Base-by-base conservation (phyloP, 2,113 vertebrate species). In the Pardalotus punctatus region DNA sequence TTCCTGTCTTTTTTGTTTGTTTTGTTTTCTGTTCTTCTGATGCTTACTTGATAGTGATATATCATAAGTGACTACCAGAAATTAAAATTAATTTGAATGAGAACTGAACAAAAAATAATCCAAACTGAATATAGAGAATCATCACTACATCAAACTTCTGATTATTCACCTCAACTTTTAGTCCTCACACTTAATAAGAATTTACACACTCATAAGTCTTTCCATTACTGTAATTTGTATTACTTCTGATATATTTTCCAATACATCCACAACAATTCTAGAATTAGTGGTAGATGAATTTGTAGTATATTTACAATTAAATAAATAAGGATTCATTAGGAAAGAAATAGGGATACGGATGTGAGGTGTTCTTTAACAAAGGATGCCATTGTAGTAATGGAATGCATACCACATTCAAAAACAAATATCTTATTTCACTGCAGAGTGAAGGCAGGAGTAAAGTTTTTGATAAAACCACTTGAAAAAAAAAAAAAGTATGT, bases 361-460 rank as follows among this genome's bases (percentile, higher is more conserved):
- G 10, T 0, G 0, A 66, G 10, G 2, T 33, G 5, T 21, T 70
- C 12, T 66, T 61, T 31, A 6, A 43, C 76, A 58, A 43, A 42
- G 6, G 40, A 38, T 10, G 4, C 0, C 2, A 33, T 42, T 4
- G 6, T 38, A 25, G 6, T 21, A 51, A 58, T 12, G 6, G 17
- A 54, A n/a, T 35, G 4, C 6, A 42, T 3, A 9, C 6, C 5
- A 14, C 6, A 50, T 48, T 66, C 10, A 36, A 48, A 82, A 91
- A 33, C 1, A 86, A 36, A 62, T n/a, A 3, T 12, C 5, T 40
- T 80, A 9, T 58, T 92, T 84, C 23, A 83, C 22, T 42, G 14
- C 9, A 76, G 23, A 47, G 9, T 51, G 21, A 60, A 65, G 33
- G 17, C 3, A 21, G 5, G 14, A 53, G 1, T 20, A 57, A 21